Evolutionary conservation across 2,113 vertebrate genomes (phyloP).

Genomic region (Emydocephalus ijimae): DNA sequence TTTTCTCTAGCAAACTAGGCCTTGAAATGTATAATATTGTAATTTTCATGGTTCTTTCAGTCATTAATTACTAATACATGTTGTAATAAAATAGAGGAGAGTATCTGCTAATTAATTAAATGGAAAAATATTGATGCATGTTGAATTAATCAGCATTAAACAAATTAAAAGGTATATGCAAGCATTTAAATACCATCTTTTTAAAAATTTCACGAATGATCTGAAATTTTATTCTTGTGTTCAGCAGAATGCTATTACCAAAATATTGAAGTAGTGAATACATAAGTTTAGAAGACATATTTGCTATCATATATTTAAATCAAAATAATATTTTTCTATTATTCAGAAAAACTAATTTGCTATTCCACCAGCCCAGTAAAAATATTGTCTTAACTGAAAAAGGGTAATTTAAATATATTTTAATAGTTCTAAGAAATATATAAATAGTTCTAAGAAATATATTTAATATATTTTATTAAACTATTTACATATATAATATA

Average conservation of each 20-base stretch:
- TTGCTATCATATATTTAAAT: not conserved
- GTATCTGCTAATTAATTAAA: conserved; percentile 32
- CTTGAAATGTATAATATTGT: conserved; percentile 17
- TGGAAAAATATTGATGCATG: conserved; percentile 23
- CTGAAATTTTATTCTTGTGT: not conserved
- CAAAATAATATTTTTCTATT: not conserved
- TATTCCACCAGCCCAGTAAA: not conserved
- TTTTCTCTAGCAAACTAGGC: not conserved
- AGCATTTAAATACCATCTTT: not conserved
- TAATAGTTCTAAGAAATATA: no score
- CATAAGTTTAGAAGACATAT: not conserved
- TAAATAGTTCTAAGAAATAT: no score
- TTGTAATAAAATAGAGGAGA: conserved; percentile 47
- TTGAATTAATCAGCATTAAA: not conserved
- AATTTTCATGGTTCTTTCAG: conserved; percentile 44
- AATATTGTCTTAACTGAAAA: not conserved
- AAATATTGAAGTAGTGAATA: not conserved
- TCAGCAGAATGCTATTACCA: not conserved
- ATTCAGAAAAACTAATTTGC: not conserved
- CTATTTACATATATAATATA: no score
- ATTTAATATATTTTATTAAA: no score
- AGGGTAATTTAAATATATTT: not conserved
- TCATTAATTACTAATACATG: conserved; percentile 40
- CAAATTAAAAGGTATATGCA: not conserved
- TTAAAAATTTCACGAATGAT: not conserved